Percentiles rank a stretch among this genome's conserved stretches.
These are phyloP conservation scores for Diplolepis rosae DNA, from an alignment of 2,888 invertebrate species.

Conservation along the genomic window DNA sequence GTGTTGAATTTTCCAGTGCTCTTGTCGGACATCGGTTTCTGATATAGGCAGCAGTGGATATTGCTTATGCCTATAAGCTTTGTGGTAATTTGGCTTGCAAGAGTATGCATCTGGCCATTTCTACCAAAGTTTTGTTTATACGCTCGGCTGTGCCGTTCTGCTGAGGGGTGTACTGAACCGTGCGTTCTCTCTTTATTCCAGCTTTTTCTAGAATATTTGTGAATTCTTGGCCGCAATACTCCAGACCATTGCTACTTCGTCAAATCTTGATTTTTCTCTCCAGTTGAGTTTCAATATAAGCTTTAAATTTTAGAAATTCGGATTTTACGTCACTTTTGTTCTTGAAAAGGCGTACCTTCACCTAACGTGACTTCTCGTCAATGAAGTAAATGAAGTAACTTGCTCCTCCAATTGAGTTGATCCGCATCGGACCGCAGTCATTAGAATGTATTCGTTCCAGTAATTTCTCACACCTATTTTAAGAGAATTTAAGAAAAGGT, in stretches of 20 bases:
- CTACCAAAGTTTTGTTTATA: constrained; percentile 50
- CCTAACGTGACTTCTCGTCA: constrained; percentile 47
- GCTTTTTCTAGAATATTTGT: constrained; percentile 25
- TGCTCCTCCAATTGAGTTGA: constrained; percentile 33
- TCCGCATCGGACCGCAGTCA: constrained; percentile 39
- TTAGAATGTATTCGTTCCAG: constrained; percentile 38
- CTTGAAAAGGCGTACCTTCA: constrained; percentile 38
- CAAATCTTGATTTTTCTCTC: constrained; percentile 39
- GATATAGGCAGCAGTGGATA: constrained; percentile 47
- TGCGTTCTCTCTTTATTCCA: constrained; percentile 42
- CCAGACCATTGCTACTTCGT: constrained; percentile 39
- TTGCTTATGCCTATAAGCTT: constrained; percentile 56
- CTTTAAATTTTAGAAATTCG: constrained; percentile 39
- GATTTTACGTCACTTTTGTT: constrained; percentile 34
- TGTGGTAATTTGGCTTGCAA: constrained; percentile 47
- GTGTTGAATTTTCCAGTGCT: constrained; percentile 40
- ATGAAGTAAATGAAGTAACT: constrained; percentile 53
- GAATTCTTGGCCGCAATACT: constrained; percentile 39
- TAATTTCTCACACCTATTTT: constrained; percentile 24
- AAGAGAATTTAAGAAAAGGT: constrained; percentile 33
- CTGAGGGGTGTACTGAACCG: constrained; percentile 42
- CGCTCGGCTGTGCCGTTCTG: constrained; percentile 51
- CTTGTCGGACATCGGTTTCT: constrained; percentile 45
- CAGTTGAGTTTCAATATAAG: constrained; percentile 37
- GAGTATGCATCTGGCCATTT: constrained; percentile 53